Conservation (phyloP, 2,113 vertebrate genomes). For the Ascaphus truei region DNA sequence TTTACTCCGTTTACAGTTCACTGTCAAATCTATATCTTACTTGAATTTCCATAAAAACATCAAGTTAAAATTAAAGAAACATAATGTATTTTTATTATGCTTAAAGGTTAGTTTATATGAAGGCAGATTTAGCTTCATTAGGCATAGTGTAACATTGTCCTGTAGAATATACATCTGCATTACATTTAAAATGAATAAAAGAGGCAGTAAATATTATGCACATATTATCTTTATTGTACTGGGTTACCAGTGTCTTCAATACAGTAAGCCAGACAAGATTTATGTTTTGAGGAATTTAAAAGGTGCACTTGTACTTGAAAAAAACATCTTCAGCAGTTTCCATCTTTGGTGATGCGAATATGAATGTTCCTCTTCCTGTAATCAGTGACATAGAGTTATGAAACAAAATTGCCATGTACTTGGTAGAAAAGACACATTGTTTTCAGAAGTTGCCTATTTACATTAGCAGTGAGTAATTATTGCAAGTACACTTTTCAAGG, state of each 20-base stretch:
- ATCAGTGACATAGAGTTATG: neutral
- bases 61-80: too few species aligned
- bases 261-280: neutral
- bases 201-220: too few species aligned
- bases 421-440: neutral
- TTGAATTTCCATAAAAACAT: too few species aligned
- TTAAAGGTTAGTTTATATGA: too few species aligned
- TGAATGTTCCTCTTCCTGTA: slow-evolving; percentile 1
- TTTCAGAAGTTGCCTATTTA: neutral
- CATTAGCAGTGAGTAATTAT: neutral
- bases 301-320: neutral
- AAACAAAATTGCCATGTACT: neutral
- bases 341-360: neutral
- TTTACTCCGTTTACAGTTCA: too few species aligned
- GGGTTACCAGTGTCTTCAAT: neutral
- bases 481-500: neutral
- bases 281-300: neutral
- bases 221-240: too few species aligned
- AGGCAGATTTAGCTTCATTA: too few species aligned
- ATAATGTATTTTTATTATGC: too few species aligned
- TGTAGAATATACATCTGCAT: too few species aligned
- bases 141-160: too few species aligned
- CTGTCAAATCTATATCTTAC: too few species aligned
- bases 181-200: too few species aligned
- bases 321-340: neutral